phyloP scores from a whole-genome alignment of 30 jellyfish, hydroid and myxozoan species.

The Aurelia sp. region DNA sequence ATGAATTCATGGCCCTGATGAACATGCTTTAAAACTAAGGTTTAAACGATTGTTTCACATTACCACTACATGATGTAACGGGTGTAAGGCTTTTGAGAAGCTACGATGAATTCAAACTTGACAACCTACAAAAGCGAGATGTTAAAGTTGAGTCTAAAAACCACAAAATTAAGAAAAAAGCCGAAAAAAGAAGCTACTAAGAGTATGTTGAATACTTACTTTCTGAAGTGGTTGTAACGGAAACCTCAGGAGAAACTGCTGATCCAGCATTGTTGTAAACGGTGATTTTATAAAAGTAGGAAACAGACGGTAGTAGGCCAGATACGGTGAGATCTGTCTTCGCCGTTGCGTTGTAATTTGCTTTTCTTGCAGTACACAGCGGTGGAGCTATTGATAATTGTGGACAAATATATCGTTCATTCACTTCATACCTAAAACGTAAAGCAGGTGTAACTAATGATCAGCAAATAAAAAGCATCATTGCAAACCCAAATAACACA shows the following conservation, averaged over 20 bases:
- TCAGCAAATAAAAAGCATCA: too few relatives aligned
- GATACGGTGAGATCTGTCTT: conserved; percentile 33
- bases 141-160: too few relatives aligned
- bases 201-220: conserved; percentile 47
- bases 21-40: too few relatives aligned
- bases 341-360: conserved; percentile 32
- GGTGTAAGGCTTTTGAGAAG: too few relatives aligned
- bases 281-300: conserved; percentile 52
- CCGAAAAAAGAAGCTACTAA: neutral
- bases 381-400: conserved; percentile 81
- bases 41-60: too few relatives aligned
- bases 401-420: conserved; percentile 77
- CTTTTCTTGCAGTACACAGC: conserved; percentile 28
- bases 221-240: conserved; percentile 72
- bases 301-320: conserved; percentile 75
- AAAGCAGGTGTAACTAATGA: too few relatives aligned
- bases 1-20: too few relatives aligned
- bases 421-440: conserved; percentile 69
- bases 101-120: too few relatives aligned
- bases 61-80: too few relatives aligned
- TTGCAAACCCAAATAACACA: too few relatives aligned
- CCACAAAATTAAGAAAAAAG: neutral
- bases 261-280: conserved; percentile 86
- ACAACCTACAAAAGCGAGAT: too few relatives aligned
- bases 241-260: conserved; percentile 59